Evolutionary conservation across 2,797 vertebrate genomes (phyloP).

Genomic region (Crypturellus tataupa): DNA sequence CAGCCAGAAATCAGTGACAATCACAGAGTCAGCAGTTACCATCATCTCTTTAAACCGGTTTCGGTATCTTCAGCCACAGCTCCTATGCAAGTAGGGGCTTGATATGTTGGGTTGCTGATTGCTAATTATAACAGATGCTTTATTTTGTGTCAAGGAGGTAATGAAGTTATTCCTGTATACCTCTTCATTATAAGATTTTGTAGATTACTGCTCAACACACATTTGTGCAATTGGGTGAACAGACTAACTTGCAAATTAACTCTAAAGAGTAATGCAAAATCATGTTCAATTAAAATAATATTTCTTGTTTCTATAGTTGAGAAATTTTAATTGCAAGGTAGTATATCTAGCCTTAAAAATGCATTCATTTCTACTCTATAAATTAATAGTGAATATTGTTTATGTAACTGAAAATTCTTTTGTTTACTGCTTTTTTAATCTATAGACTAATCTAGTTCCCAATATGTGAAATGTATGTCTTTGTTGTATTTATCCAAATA

Average conservation of each 20-base stretch:
- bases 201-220: not conserved
- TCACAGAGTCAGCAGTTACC: not conserved
- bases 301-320: not conserved
- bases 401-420: not conserved
- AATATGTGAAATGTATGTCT: not conserved
- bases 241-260: not conserved
- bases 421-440: not conserved
- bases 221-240: not conserved
- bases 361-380: not conserved
- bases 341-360: constrained; percentile 18
- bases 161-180: not conserved
- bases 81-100: constrained; percentile 31
- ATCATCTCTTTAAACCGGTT: not conserved
- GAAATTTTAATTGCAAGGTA: not conserved
- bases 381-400: not conserved
- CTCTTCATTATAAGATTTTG: constrained; percentile 7
- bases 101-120: constrained; percentile 39
- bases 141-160: constrained; percentile 15
- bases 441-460: not conserved
- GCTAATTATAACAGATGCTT: not conserved
- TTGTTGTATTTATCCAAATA: not conserved
- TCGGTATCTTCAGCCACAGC: not conserved
- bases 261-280: not conserved
- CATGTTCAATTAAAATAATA: not conserved
- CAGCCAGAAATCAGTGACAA: not conserved